phyloP scores from a whole-genome alignment of 2,888 invertebrate genomes.

The Latheticus oryzae region DNA sequence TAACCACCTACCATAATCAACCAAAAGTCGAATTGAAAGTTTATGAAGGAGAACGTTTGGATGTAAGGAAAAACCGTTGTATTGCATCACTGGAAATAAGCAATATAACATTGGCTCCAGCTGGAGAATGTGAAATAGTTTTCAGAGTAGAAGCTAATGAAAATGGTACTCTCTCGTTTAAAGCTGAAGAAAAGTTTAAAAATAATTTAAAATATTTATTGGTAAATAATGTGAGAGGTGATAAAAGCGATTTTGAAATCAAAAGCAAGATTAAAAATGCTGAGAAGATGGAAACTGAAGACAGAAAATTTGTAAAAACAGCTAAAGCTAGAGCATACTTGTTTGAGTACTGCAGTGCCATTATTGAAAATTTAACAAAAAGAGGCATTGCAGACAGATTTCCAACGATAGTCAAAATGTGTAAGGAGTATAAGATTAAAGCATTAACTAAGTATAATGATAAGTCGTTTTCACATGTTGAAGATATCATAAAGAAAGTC shows the following conservation, averaged over 20 bases:
- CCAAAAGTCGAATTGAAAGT: constrained; percentile 24
- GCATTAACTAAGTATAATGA: too few species aligned
- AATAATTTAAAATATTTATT: constrained; percentile 41
- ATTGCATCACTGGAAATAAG: constrained; percentile 35
- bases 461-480: too few species aligned
- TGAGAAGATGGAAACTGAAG: constrained; percentile 33
- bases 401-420: too few species aligned
- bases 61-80: constrained; percentile 35
- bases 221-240: constrained; percentile 38
- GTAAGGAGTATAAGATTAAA: too few species aligned
- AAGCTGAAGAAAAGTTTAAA: constrained; percentile 40
- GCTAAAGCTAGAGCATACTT: constrained; percentile 44
- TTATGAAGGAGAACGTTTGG: constrained; percentile 47
- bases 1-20: constrained; percentile 42
- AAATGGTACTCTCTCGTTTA: constrained; percentile 46
- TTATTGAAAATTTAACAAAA: too few species aligned
- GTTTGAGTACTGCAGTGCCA: constrained; percentile 32
- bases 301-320: constrained; percentile 38
- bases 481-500: too few species aligned
- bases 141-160: constrained; percentile 36
- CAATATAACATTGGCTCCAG: constrained; percentile 40
- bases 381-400: too few species aligned
- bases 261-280: constrained; percentile 37
- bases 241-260: constrained; percentile 43
- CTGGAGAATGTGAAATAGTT: constrained; percentile 30